Evolutionary conservation across 2,888 invertebrate genomes (phyloP), one percentile per base, ranked within the genome.

Genomic region (Alentia gelatinosa): DNA sequence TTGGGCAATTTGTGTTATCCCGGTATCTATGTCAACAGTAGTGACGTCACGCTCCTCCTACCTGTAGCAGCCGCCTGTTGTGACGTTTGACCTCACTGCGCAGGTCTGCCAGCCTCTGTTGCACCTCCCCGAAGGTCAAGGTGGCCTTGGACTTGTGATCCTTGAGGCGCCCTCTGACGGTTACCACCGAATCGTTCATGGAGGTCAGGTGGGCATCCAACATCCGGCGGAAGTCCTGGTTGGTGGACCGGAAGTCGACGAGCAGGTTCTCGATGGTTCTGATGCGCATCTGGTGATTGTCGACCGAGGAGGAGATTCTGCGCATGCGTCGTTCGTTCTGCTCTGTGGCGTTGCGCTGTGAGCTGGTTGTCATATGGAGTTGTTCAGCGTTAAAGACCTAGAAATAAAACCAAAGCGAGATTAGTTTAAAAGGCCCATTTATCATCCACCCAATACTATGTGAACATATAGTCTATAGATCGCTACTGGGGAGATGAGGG

Each of bases 231-330:
- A 79, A 79, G 79, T 79, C 79, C 9, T 79, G 35, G 79, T 79
- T 79, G 7, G 79, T 15, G 7, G 74, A 35, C 42, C 74, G 68
- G 35, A 91, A 79, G 12, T 91, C 89, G 37, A 68, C 42, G n/a
- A 88, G 33, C 35, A 91, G 42, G 40, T 89, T 86, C 56, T 92
- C 92, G 50, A 92, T 35, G 15, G 91, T 42, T 1, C 56, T 50
- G 9, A 92, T 90, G 19, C 92, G 83, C 40, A 86, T 79, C 9
- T 89, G 74, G 40, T 92, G 91, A 89, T 89, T 91, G n/a, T 91
- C 91, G n/a, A 92, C 50, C n/a, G 83, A 42, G 37, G 63, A 26
- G 26, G 40, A 89, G 42, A 91, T 23, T 4, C 74, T 40, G 7
- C 47, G 63, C 47, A 92, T 91, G 74, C 89, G 90, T n/a, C 84